phyloP scores from a whole-genome alignment of 2,797 vertebrate genomes.

The Malacoraja senta region DNA sequence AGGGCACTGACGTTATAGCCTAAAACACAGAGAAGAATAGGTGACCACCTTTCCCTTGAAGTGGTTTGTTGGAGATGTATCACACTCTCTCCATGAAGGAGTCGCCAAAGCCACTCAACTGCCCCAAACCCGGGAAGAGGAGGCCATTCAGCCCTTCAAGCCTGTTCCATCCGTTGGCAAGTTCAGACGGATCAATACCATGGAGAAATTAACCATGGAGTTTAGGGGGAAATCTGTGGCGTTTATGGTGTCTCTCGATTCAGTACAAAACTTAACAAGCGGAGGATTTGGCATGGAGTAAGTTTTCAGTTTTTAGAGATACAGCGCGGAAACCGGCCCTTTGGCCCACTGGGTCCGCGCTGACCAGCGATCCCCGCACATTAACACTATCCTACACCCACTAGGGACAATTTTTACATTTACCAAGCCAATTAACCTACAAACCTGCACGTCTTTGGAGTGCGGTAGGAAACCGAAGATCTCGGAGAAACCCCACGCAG shows the following conservation, averaged over 20 bases:
- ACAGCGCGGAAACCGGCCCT: no score
- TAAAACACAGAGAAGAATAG: not conserved
- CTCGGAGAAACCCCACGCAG: no score
- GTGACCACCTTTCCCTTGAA: not conserved
- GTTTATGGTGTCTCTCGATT: not conserved
- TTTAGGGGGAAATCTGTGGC: not conserved
- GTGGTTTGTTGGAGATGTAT: not conserved
- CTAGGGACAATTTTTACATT: no score
- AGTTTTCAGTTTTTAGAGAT: not conserved
- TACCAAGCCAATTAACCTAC: no score
- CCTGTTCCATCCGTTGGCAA: no score
- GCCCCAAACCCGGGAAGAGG: not conserved
- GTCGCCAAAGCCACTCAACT: not conserved
- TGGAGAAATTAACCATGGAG: not conserved
- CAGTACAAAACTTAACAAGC: not conserved
- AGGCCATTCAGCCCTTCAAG: not conserved
- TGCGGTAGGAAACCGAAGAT: no score
- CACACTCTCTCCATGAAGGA: not conserved
- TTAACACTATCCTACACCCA: no score
- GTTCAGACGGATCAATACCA: not conserved
- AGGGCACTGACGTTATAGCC: conserved; percentile 35
- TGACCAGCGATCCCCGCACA: no score
- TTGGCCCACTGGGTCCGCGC: no score
- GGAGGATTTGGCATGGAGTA: not conserved
- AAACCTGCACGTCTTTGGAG: no score